Base-by-base conservation (phyloP, 2,797 vertebrate genomes). In the Rhynchonycteris naso region DNA sequence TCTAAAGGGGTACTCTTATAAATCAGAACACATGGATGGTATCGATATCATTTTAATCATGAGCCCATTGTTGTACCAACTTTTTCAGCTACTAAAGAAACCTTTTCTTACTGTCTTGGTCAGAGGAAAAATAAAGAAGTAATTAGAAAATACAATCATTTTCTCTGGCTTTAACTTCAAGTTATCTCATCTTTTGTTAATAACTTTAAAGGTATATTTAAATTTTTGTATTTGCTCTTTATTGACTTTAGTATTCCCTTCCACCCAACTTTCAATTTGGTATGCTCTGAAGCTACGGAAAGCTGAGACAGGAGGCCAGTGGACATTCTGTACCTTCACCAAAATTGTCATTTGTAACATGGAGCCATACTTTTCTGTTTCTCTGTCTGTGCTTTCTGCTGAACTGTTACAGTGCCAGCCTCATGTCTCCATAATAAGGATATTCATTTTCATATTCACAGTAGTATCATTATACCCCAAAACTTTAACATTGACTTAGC, bases 391-490 rank as follows among this genome's bases (percentile, higher is more conserved):
- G 56, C 33, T 38, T 18, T 76, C 33, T 58, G 80, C 28, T 10
- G 71, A 76, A 11, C 11, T 35, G 0, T 21, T 18, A 50, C 30
- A 35, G 12, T 56, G 21, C 24, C 24, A 50, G 71, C 22, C 8
- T 16, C 1, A 11, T 1, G 50, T 58, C 47, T 26, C 9, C 24
- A 56, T 69, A 24, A 43, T 47, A 43, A 16, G 68, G 47, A 3
- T 38, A 4, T n/a, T 35, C 65, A 35, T 15, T 68, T 9, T 30
- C 12, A 4, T 12, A 7, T 11, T 28, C 87, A 5, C 16, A 18
- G 5, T 7, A 0, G 18, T 5, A 1, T 38, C 14, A 0, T 30
- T 13, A 8, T 3, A 19, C 21, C 33, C 30, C 16, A 16, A 11
- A 14, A 18, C 59, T 33, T 22, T 1, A 33, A 21, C 61, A 4